A percentile compares a stretch with the other conserved stretches of the same genome.
Conservation (phyloP, 1,140 invertebrate species). For the Hycleus cichorii region DNA sequence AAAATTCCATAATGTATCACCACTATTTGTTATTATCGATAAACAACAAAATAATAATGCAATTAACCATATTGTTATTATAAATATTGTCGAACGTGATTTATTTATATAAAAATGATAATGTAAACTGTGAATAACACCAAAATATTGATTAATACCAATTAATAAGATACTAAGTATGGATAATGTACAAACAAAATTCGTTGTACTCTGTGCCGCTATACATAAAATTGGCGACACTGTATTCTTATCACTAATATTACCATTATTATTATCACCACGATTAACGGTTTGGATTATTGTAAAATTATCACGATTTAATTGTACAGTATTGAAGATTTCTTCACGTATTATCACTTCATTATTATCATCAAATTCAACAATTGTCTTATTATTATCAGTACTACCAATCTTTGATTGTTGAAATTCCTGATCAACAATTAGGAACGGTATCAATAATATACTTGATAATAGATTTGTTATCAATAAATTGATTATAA, state of each 20-base stretch:
- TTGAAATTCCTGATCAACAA: slow-evolving; percentile 40
- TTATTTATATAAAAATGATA: slow-evolving; percentile 73
- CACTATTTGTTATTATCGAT: slow-evolving; percentile 33
- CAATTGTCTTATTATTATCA: background rate
- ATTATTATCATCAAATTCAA: background rate
- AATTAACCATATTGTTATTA: slow-evolving; percentile 58
- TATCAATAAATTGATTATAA: slow-evolving; percentile 60
- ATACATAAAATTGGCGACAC: slow-evolving; percentile 38
- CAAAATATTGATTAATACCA: slow-evolving; percentile 78
- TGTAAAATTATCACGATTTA: background rate
- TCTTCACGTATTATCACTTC: slow-evolving; percentile 3
- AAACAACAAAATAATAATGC: slow-evolving; percentile 49
- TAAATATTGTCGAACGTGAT: slow-evolving; percentile 59
- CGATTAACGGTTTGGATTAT: background rate
- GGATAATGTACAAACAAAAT: slow-evolving; percentile 47
- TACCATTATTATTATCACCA: background rate
- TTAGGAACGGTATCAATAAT: slow-evolving; percentile 52
- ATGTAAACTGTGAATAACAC: slow-evolving; percentile 78
- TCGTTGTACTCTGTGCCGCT: slow-evolving; percentile 46
- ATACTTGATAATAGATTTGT: slow-evolving; percentile 58
- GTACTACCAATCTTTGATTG: background rate
- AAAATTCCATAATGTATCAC: slow-evolving; percentile 46
- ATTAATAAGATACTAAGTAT: slow-evolving; percentile 60
- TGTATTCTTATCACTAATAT: background rate
- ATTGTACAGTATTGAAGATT: slow-evolving; percentile 2